A percentile compares a stretch with the other conserved stretches of the same genome.
Evolutionary conservation across 2,113 vertebrate species (phyloP).

Genomic region (Prunella fulvescens): DNA sequence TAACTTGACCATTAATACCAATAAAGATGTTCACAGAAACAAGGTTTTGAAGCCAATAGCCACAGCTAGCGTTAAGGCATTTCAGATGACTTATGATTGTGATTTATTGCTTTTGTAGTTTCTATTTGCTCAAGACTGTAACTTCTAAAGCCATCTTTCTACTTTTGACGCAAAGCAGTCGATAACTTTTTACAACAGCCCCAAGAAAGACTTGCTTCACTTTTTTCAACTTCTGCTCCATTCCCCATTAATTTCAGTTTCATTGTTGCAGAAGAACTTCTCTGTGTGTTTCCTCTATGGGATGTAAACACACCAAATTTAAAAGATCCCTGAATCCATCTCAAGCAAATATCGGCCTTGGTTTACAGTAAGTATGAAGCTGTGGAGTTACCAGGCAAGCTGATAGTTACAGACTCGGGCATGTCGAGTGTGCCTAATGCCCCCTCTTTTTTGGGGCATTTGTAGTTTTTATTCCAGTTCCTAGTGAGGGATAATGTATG

Average conservation of each 20-base stretch:
- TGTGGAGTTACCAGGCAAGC: background rate
- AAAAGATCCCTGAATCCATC: background rate
- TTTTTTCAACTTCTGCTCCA: slow-evolving; percentile 36
- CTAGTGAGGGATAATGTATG: background rate
- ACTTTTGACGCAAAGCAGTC: slow-evolving; percentile 55
- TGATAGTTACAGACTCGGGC: background rate
- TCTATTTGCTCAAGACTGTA: slow-evolving; percentile 58
- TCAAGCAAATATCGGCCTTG: background rate
- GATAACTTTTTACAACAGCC: slow-evolving; percentile 54
- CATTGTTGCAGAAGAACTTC: slow-evolving; percentile 35
- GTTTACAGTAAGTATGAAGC: background rate
- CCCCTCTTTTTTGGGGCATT: background rate
- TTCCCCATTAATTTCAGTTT: slow-evolving; percentile 59
- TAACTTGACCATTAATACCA: slow-evolving; percentile 67
- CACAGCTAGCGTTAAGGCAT: slow-evolving; percentile 62
- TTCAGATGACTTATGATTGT: slow-evolving; percentile 75
- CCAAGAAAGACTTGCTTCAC: slow-evolving; percentile 8
- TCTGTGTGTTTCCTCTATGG: background rate
- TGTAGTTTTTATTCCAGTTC: background rate
- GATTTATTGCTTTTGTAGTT: slow-evolving; percentile 81
- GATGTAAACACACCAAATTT: background rate
- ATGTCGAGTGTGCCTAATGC: background rate
- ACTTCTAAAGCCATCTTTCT: slow-evolving; percentile 67
- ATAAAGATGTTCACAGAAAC: slow-evolving; percentile 54
- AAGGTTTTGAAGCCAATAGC: slow-evolving; percentile 35